These are phyloP conservation scores for Helleia helle DNA, from an alignment of 2,888 invertebrate species.

Conservation along the genomic window DNA sequence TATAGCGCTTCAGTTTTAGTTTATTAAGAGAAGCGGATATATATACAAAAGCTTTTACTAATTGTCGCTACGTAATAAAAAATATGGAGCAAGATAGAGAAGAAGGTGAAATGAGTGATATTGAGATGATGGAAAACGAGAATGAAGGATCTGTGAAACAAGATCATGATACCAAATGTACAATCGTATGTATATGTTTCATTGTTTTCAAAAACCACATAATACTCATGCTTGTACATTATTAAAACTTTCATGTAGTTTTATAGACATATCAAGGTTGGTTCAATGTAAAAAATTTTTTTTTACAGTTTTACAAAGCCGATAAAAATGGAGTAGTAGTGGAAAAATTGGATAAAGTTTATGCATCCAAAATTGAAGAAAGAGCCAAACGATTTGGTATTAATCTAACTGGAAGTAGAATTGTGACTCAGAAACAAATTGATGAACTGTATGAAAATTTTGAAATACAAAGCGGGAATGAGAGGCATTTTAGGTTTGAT, in stretches of 20 bases:
- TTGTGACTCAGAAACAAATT: slow-evolving; percentile 60
- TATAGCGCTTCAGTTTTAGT: too few relatives aligned
- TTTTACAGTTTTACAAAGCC: slow-evolving; percentile 44
- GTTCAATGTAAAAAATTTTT: not conserved
- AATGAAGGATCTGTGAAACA: slow-evolving; percentile 22
- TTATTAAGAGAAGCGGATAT: too few relatives aligned
- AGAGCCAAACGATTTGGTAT: slow-evolving; percentile 61
- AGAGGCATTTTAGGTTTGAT: slow-evolving; percentile 79
- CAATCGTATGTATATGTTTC: slow-evolving; percentile 21
- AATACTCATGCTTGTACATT: not conserved
- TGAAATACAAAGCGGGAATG: slow-evolving; percentile 68
- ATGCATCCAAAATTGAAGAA: slow-evolving; percentile 57
- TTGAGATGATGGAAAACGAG: slow-evolving; percentile 47
- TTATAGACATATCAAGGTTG: too few relatives aligned
- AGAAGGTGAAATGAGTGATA: slow-evolving; percentile 69
- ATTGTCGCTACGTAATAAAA: too few relatives aligned
- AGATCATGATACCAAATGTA: slow-evolving; percentile 27
- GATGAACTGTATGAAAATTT: slow-evolving; percentile 58
- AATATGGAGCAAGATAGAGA: slow-evolving; percentile 46
- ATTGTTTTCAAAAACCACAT: not conserved
- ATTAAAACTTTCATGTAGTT: too few relatives aligned
- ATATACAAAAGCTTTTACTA: too few relatives aligned
- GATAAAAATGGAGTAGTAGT: slow-evolving; percentile 45
- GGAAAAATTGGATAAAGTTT: slow-evolving; percentile 51
- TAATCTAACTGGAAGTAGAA: slow-evolving; percentile 51